Conservation (phyloP, 2,113 vertebrate species). For the Cyanistes caeruleus region DNA sequence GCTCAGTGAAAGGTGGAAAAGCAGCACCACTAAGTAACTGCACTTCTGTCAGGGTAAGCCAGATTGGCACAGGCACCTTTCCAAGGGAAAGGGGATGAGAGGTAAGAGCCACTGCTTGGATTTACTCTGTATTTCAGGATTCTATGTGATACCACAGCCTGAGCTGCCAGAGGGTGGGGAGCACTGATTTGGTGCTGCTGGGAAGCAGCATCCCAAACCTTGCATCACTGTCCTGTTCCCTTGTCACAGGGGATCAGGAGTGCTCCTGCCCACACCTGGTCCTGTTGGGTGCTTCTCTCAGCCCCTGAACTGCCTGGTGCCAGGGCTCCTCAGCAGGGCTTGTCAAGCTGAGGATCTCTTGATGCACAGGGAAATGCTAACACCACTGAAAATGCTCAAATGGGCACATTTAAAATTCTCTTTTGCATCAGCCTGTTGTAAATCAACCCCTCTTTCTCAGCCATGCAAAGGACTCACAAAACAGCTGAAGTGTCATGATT, state of each 20-base stretch:
- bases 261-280: neutral
- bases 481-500: neutral
- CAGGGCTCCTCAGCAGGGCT: neutral
- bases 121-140: neutral
- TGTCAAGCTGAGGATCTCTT: neutral
- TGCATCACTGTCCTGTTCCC: neutral
- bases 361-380: neutral
- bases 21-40: neutral
- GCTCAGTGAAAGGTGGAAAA: neutral
- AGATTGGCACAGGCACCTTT: neutral
- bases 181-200: neutral
- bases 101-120: neutral
- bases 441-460: neutral
- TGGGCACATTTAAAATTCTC: neutral
- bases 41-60: neutral
- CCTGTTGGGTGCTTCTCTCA: neutral
- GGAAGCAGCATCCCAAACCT: neutral
- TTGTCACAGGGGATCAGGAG: neutral
- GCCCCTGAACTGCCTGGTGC: neutral
- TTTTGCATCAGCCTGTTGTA: neutral
- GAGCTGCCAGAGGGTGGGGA: neutral
- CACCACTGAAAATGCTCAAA: accelerated
- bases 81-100: neutral
- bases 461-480: neutral
- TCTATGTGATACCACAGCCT: neutral